Evolutionary conservation across 2,113 vertebrate species (phyloP).

Genomic region (Mormyrus iriodes): DNA sequence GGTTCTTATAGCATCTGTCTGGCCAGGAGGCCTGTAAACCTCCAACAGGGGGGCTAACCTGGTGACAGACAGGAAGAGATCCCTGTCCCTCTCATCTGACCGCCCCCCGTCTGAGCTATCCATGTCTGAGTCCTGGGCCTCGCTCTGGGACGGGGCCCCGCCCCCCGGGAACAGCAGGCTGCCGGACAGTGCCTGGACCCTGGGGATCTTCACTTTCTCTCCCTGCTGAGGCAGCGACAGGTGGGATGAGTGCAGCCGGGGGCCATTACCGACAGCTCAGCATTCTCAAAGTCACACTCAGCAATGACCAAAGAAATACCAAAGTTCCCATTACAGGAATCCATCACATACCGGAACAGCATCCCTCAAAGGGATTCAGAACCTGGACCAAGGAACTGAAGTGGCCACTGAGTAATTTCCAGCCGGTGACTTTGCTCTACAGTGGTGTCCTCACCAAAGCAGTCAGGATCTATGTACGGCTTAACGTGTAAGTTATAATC

Average conservation of each 20-base stretch:
- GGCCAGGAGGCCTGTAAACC: neutral
- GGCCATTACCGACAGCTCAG: too few species aligned
- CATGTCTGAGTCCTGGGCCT: conserved; percentile 74
- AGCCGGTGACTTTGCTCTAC: neutral
- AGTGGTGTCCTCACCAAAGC: neutral
- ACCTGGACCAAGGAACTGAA: neutral
- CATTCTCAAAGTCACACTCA: neutral
- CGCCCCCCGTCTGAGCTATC: conserved; percentile 54
- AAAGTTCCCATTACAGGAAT: neutral
- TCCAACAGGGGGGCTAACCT: conserved; percentile 59
- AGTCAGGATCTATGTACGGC: neutral
- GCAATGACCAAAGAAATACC: neutral
- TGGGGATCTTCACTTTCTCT: conserved; percentile 66
- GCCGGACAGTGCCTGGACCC: conserved; percentile 57
- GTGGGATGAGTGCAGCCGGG: too few species aligned
- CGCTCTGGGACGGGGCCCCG: conserved; percentile 46
- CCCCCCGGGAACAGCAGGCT: conserved; percentile 60
- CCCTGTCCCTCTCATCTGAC: conserved; percentile 52
- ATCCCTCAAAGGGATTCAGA: neutral
- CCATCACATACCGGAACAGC: neutral
- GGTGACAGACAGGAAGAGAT: conserved; percentile 65
- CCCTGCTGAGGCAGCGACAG: conserved; percentile 49
- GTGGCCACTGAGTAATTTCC: neutral
- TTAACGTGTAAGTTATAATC: neutral
- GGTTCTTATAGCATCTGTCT: neutral